Conservation (phyloP, 2,113 vertebrate genomes). For the Perca fluviatilis region DNA sequence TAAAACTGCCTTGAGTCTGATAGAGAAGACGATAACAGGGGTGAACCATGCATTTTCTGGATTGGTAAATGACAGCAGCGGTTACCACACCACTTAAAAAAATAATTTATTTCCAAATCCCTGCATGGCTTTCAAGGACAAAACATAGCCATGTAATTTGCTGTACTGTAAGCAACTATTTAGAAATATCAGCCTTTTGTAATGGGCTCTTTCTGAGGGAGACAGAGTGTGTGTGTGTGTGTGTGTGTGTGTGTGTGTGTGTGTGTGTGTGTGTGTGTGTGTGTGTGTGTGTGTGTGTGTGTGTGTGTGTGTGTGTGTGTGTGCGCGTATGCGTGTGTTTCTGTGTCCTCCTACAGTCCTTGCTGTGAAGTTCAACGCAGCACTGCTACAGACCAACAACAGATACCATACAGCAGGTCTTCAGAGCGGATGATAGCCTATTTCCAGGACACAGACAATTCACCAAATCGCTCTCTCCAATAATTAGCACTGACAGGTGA, state of each 20-base stretch:
- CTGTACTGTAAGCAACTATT: background rate
- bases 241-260: background rate
- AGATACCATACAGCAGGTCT: constrained; percentile 38
- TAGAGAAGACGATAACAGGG: constrained; percentile 42
- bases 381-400: constrained; percentile 30
- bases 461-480: constrained; percentile 48
- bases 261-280: constrained; percentile 11
- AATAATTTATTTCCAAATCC: constrained; percentile 7
- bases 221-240: background rate
- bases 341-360: constrained; percentile 6
- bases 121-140: constrained; percentile 29
- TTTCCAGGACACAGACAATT: constrained; percentile 58
- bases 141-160: background rate
- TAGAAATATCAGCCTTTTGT: constrained; percentile 1
- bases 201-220: background rate
- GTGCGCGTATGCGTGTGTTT: background rate
- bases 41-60: constrained; percentile 16
- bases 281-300: background rate
- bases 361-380: constrained; percentile 48
- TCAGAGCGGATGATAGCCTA: constrained; percentile 49
- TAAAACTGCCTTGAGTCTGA: constrained; percentile 60
- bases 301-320: background rate
- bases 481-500: constrained; percentile 80
- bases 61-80: constrained; percentile 34
- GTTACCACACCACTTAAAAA: constrained; percentile 18